Conservation (phyloP, 2,888 invertebrate species). For the Ryuthela nishihirai region DNA sequence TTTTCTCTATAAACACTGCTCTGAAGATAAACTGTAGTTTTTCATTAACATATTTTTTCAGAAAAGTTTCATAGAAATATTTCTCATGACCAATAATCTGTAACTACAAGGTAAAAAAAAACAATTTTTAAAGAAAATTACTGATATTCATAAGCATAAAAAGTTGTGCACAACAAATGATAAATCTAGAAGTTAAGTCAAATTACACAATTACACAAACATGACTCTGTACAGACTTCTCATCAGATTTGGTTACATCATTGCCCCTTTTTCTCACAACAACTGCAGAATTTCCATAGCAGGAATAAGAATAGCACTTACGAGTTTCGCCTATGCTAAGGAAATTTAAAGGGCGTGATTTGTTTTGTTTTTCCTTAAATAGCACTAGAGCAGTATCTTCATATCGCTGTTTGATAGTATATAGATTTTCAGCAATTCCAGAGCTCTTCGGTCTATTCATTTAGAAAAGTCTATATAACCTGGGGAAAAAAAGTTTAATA, state of each 20-base stretch:
- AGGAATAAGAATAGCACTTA: constrained; percentile 36
- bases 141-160: too few species aligned
- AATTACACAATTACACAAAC: constrained; percentile 40
- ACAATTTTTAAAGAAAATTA: too few species aligned
- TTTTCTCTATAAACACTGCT: too few species aligned
- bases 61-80: too few species aligned
- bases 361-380: constrained; percentile 38
- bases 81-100: too few species aligned
- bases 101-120: too few species aligned
- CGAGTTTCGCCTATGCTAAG: constrained; percentile 36
- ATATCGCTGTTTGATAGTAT: constrained; percentile 40
- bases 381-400: constrained; percentile 39
- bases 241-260: constrained; percentile 40
- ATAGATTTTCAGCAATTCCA: constrained; percentile 35
- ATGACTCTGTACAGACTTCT: constrained; percentile 40
- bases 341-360: constrained; percentile 33
- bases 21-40: too few species aligned
- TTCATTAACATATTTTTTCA: too few species aligned
- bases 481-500: too few species aligned
- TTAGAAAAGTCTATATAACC: too few species aligned
- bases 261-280: constrained; percentile 37
- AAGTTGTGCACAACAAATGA: too few species aligned
- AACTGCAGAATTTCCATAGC: constrained; percentile 39
- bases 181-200: too few species aligned
- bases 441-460: constrained; percentile 25